Base-by-base conservation (phyloP, 2,888 invertebrate species). In the Hybos culiciformis region DNA sequence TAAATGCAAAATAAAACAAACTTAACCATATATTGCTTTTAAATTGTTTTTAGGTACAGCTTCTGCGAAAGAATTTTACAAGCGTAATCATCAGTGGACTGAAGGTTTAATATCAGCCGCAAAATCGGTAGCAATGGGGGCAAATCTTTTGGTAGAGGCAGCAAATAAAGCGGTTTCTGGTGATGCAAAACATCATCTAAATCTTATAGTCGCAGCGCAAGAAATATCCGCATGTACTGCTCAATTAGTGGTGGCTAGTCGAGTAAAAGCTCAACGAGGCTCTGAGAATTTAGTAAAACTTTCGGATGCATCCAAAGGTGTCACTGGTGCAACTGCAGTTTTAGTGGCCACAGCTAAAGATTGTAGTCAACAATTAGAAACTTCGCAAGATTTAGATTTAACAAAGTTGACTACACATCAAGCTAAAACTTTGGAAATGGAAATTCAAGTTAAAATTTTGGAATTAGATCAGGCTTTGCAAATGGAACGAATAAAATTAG, bases 41-140 rank as follows among this genome's bases (percentile, higher is more conserved):
- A n/a, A 15, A 34, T 23, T 11, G 6, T 12, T 18, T 19, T 23
- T 73, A 77, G 86, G 87, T 8, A 78, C 82, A 19, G 78, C 83
- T 5, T 82, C 90, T 6, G 78, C 82, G 1, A 91, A 84, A 61
- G 96, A 97, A 59, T 97, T 98, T 72, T 98, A 98, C 68, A 88
- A 96, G 63, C 74, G 92, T 51, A 97, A 99, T 66, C 96, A 97
- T 59, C 86, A 94, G 61, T 98, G 98, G 98, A 96, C 97, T 0
- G 94, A 98, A 64, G 98, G 98, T 5, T 75, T 97, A 26, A 87
- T 97, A 55, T 97, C 97, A 4, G 97, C 97, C 1, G 93, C 97
- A 0, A 97, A 98, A 63, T 85, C 93, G 14, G 94, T 98, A 18
- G 98, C 92, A 0, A 84, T 88, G 59, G 96, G 93, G 41, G 97